Evolutionary conservation across 2,797 vertebrate species (phyloP), one percentile per base, ranked within the genome.

Genomic region (Sebastes umbrosus): DNA sequence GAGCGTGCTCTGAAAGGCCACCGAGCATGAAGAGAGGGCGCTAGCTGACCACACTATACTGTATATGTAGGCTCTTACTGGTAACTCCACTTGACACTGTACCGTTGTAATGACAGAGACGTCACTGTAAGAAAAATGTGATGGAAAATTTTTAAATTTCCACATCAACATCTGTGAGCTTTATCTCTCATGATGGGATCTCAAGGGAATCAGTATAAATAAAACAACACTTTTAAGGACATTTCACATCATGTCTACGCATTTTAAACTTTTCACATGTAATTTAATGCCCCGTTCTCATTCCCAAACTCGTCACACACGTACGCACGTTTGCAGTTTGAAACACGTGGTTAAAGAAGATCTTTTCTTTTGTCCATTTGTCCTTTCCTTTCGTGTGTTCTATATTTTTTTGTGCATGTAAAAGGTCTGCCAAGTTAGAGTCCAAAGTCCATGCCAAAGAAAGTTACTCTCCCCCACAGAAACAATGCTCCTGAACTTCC

Each of bases 1-100:
- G 84, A 93, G 91, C 58, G 84, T 81, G 82, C 71, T 72, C 73
- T 86, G 84, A 91, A 88, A 87, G 77, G 90, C 87, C 85, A 87
- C 68, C n/a, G 46, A 86, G 46, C 82, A 82, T 84, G 69, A 85
- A 81, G 84, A 57, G 60, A 85, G 50, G 39, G 34, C 59, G 14
- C 64, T 52, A 18, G 60, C 54, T 80, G 58, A 87, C 62, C 69
- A 82, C 73, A 54, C 7, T 11, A 24, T 25, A 18, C 9, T 66
- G 25, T 46, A 25, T 46, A 25, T 52, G 59, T n/a, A 64, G 29
- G 57, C 34, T 52, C 24, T 60, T 10, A 54, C 14, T 39, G 7
- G 29, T 34, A 72, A 31, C 46, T 50, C 31, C 5, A 18, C 62
- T 79, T 57, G 2, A 74, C 31, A 22, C 60, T 59, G n/a, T 14